Evolutionary conservation across 2,888 invertebrate genomes (phyloP).

Genomic region (Proisotoma minuta): DNA sequence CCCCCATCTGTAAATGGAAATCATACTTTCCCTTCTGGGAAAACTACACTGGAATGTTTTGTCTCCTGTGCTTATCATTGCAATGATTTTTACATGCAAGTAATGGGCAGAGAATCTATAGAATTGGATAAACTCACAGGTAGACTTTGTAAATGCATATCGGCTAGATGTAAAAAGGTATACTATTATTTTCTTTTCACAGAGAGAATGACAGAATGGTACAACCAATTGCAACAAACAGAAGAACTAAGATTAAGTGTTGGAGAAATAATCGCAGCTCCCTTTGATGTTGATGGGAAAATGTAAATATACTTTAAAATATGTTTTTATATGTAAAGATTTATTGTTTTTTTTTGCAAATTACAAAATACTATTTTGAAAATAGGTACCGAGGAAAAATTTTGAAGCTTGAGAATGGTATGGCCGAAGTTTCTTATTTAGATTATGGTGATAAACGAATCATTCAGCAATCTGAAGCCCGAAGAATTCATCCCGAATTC

Average conservation of each 20-base stretch:
- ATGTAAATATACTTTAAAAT: conserved; percentile 28
- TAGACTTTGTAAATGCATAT: too few species aligned
- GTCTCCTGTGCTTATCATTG: conserved; percentile 80
- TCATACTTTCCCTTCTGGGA: conserved; percentile 47
- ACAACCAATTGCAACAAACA: conserved; percentile 55
- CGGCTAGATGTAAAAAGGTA: too few species aligned
- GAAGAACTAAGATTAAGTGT: conserved; percentile 49
- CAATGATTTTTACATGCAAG: conserved; percentile 76
- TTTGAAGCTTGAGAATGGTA: conserved; percentile 59
- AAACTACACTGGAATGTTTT: conserved; percentile 72
- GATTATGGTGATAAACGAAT: conserved; percentile 82
- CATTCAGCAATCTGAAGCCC: conserved; percentile 62
- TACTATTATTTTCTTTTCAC: too few species aligned
- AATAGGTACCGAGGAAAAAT: conserved; percentile 74
- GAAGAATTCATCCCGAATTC: conserved; percentile 70
- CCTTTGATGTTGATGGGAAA: conserved; percentile 72
- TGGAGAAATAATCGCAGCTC: conserved; percentile 80
- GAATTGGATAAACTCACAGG: conserved; percentile 74
- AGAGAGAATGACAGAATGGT: conserved; percentile 76
- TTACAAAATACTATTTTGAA: background rate
- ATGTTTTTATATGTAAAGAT: background rate
- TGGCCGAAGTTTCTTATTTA: conserved; percentile 66
- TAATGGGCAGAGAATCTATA: conserved; percentile 63
- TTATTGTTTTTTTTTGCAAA: conserved; percentile 5
- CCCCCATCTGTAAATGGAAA: conserved; percentile 14